Evolutionary conservation across 2,113 vertebrate genomes (phyloP).

Genomic region (Proteles cristata): DNA sequence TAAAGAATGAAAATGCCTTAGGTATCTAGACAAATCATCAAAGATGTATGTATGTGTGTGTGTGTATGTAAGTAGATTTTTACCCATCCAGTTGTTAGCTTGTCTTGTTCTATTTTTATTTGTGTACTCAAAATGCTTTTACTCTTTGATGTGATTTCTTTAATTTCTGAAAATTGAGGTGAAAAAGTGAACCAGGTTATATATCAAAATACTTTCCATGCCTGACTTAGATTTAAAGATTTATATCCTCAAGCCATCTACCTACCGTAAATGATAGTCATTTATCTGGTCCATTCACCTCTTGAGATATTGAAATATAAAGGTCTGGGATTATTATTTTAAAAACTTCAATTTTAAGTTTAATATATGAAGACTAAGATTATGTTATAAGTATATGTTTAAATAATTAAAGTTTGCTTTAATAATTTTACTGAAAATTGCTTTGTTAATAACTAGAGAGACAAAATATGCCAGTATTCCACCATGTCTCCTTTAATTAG

Average conservation of each 20-base stretch:
- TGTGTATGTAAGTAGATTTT: not conserved
- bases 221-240: not conserved
- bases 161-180: conserved; percentile 1
- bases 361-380: not conserved
- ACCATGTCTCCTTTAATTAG: conserved; percentile 36
- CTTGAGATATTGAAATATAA: not conserved
- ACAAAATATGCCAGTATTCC: conserved; percentile 45
- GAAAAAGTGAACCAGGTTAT: not conserved
- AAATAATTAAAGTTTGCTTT: not conserved
- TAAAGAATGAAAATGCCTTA: too few relatives aligned
- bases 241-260: not conserved
- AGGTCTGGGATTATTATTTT: not conserved
- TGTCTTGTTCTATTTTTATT: not conserved
- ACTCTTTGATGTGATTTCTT: not conserved
- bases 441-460: not conserved
- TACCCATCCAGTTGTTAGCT: not conserved
- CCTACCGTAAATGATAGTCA: not conserved
- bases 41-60: not conserved
- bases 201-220: not conserved
- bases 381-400: not conserved
- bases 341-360: conserved; percentile 3
- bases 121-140: not conserved
- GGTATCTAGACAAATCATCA: not conserved
- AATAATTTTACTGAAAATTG: conserved; percentile 32
- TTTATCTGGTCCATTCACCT: not conserved